Conservation (phyloP, 1,140 invertebrate genomes). For the Philotrypesis tridentata region DNA sequence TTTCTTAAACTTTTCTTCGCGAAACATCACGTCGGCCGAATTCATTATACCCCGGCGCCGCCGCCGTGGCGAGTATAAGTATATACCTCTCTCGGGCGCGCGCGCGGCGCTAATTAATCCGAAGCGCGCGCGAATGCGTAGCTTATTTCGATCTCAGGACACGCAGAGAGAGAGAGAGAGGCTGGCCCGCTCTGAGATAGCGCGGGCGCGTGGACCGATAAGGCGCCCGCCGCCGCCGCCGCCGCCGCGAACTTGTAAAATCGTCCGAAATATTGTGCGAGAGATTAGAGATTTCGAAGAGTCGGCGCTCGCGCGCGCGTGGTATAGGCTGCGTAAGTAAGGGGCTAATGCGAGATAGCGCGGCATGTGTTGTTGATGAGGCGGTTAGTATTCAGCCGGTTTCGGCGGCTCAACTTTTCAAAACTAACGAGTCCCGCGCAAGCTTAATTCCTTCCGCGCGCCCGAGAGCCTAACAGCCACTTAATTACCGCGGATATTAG, state of each 20-base stretch:
- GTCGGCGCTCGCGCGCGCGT: neutral
- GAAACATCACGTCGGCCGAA: neutral
- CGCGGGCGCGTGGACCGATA: neutral
- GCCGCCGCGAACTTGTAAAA: conserved; percentile 56
- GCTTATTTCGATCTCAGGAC: conserved; percentile 1
- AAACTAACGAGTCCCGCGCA: conserved; percentile 65
- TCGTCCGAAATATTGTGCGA: conserved; percentile 57
- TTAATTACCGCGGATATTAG: conserved; percentile 72
- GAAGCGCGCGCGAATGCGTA: neutral
- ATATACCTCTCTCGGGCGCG: too few species aligned
- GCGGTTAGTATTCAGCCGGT: conserved; percentile 72
- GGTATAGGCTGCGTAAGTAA: neutral
- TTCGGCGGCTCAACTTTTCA: conserved; percentile 64
- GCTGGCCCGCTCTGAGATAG: neutral
- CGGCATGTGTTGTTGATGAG: conserved; percentile 73
- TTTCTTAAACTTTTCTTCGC: conserved; percentile 6
- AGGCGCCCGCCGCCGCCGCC: too few species aligned
- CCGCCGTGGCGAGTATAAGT: neutral
- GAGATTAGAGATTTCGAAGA: conserved; percentile 63
- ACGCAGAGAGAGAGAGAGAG: neutral
- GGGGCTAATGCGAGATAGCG: conserved; percentile 46
- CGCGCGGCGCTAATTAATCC: neutral
- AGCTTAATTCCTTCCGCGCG: conserved; percentile 73
- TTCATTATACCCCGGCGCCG: neutral
- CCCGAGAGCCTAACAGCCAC: conserved; percentile 69